These are phyloP conservation scores for Morone chrysops DNA, from an alignment of 2,113 vertebrate species.

Conservation along the genomic window DNA sequence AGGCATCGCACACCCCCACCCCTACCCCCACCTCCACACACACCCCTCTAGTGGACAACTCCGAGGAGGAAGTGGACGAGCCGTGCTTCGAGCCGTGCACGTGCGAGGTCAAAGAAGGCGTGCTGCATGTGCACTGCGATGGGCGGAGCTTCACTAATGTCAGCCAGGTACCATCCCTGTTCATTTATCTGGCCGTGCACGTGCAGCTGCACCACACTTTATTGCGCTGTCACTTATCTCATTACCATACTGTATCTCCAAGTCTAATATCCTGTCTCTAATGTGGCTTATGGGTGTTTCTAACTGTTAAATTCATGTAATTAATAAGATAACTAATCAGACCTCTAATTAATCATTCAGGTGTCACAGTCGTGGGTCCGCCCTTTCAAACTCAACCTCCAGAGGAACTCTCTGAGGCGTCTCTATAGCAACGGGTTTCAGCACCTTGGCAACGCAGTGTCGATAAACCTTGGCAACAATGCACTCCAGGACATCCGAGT, in stretches of 20 bases:
- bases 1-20: conserved; percentile 88
- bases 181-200: neutral
- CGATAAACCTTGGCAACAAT: conserved; percentile 99
- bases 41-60: conserved; percentile 96
- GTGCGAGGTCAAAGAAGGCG: conserved; percentile 98
- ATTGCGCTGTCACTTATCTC: conserved; percentile 13
- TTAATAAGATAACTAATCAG: conserved; percentile 75
- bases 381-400: conserved; percentile 99
- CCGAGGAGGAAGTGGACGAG: conserved; percentile 97
- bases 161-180: conserved; percentile 86
- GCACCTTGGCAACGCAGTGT: conserved; percentile 96
- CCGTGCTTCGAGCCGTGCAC: conserved; percentile 98
- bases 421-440: conserved; percentile 98
- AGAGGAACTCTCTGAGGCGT: conserved; percentile 97
- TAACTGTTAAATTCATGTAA: conserved; percentile 52
- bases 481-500: conserved; percentile 98
- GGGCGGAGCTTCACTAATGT: conserved; percentile 98
- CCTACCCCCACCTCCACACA: conserved; percentile 92
- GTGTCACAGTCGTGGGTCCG: conserved; percentile 96
- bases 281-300: conserved; percentile 47
- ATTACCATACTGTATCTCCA: conserved; percentile 36
- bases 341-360: conserved; percentile 75
- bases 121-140: conserved; percentile 98
- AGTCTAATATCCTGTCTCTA: conserved; percentile 55
- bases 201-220: conserved; percentile 19